These are phyloP conservation scores for Onychostoma macrolepis DNA, from an alignment of 2,113 vertebrate species.

Conservation along the genomic window DNA sequence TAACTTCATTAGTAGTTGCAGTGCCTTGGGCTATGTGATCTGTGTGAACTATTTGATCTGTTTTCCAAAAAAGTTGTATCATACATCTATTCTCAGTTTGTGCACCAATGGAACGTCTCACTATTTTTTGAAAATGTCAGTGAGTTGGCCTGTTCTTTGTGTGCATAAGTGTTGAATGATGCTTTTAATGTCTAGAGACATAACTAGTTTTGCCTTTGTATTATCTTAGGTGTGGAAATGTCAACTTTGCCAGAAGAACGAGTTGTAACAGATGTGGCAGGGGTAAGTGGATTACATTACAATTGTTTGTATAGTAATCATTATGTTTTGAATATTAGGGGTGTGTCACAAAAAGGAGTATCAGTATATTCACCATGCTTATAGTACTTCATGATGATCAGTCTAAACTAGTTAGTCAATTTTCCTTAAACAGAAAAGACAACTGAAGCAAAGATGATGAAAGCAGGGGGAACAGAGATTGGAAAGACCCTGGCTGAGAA, in stretches of 20 bases:
- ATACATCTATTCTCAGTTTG: neutral
- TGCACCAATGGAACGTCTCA: neutral
- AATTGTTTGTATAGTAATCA: neutral
- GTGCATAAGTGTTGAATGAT: neutral
- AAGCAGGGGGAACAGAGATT: constrained; percentile 97
- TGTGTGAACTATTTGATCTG: too few species aligned
- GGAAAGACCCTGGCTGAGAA: constrained; percentile 98
- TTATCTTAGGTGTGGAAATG: constrained; percentile 88
- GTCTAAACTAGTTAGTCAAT: neutral
- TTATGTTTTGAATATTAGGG: neutral
- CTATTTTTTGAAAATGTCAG: neutral
- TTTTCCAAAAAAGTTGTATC: too few species aligned
- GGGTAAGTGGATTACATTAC: constrained; percentile 73
- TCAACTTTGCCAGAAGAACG: constrained; percentile 96
- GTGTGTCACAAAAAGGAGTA: neutral
- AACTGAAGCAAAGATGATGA: constrained; percentile 99
- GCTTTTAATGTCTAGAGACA: neutral
- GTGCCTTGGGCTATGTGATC: neutral
- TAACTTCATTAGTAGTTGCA: neutral
- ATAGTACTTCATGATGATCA: neutral
- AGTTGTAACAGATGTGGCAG: constrained; percentile 95
- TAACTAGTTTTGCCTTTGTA: neutral
- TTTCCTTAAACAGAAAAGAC: constrained; percentile 85
- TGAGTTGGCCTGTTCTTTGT: neutral
- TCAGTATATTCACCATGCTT: neutral